A percentile compares a stretch with the other conserved stretches of the same genome.
Conservation (phyloP, 2,888 invertebrate genomes). For the Heliconius sara region DNA sequence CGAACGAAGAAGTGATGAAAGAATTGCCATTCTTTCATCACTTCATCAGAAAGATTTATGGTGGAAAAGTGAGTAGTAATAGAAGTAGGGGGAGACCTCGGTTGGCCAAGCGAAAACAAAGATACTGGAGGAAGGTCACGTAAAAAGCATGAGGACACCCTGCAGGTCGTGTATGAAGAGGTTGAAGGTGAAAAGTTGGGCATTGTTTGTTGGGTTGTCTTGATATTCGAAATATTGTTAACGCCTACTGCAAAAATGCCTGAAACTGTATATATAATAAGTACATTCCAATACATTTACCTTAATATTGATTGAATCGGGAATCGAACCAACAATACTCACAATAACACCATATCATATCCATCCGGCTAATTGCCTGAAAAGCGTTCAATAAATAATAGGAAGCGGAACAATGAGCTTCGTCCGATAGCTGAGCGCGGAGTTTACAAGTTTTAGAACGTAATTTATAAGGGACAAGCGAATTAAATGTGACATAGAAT, state of each 20-base stretch:
- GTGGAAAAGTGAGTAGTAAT: too few relatives aligned
- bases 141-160: too few relatives aligned
- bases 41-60: too few relatives aligned
- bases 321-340: constrained; percentile 15
- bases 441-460: constrained; percentile 34
- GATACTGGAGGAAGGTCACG: too few relatives aligned
- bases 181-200: too few relatives aligned
- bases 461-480: constrained; percentile 19
- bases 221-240: neutral
- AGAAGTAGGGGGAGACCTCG: too few relatives aligned
- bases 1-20: too few relatives aligned
- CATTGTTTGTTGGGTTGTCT: neutral
- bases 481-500: too few relatives aligned
- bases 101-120: too few relatives aligned
- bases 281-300: neutral
- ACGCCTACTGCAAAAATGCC: neutral
- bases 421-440: constrained; percentile 39
- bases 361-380: constrained; percentile 44
- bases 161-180: too few relatives aligned
- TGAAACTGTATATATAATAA: neutral
- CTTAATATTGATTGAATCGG: neutral
- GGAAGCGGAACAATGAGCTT: constrained; percentile 42
- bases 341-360: constrained; percentile 29
- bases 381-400: constrained; percentile 48
- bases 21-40: too few relatives aligned